These are phyloP conservation scores for Coregonus clupeaformis DNA, from an alignment of 2,113 vertebrate genomes.

Conservation along the genomic window DNA sequence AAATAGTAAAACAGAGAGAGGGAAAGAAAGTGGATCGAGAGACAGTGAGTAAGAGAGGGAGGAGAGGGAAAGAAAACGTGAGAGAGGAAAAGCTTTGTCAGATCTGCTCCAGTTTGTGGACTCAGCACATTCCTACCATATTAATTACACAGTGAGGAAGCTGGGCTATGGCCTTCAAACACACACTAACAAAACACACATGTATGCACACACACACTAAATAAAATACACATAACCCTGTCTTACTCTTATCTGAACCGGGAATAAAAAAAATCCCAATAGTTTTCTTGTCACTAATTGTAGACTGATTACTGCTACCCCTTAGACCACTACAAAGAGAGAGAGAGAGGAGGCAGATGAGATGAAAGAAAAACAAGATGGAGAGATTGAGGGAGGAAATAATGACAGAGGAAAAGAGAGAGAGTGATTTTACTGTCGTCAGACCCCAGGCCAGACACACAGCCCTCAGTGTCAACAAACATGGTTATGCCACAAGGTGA, in stretches of 20 bases:
- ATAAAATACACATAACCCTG: background rate
- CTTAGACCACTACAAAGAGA: no score
- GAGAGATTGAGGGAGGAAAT: background rate
- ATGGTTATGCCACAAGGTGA: constrained; percentile 62
- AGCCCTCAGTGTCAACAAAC: background rate
- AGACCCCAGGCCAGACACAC: background rate
- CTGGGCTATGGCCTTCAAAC: background rate
- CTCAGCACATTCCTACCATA: background rate
- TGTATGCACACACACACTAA: background rate
- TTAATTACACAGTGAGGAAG: background rate
- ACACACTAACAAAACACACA: background rate
- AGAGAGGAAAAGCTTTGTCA: background rate
- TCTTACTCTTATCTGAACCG: background rate
- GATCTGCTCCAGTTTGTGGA: background rate
- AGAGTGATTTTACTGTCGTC: background rate
- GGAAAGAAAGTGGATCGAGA: no score
- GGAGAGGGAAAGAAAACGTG: no score
- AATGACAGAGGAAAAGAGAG: background rate
- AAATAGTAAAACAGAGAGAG: no score
- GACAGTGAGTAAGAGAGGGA: no score
- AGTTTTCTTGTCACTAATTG: no score
- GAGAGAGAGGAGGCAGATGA: background rate
- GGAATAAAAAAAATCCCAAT: background rate
- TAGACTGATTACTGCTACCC: background rate
- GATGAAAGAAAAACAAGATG: background rate